Evolutionary conservation across 2,797 vertebrate genomes (phyloP).

Genomic region (Etheostoma perlongum): DNA sequence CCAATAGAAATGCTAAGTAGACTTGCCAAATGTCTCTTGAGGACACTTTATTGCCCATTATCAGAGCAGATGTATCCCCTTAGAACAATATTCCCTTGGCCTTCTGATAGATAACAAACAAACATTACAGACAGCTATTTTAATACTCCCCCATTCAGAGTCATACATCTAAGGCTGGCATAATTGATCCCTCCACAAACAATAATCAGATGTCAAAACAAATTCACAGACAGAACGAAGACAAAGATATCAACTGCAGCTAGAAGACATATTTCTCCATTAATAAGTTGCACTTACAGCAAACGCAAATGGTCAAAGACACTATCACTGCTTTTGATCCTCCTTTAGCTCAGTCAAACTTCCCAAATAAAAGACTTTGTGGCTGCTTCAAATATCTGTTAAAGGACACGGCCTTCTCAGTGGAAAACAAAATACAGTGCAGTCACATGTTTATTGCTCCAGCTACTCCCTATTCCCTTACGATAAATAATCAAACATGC

Average conservation of each 20-base stretch:
- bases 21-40: constrained; percentile 59
- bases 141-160: constrained; percentile 38
- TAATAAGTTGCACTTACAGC: constrained; percentile 65
- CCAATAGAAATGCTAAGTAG: constrained; percentile 49
- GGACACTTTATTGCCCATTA: constrained; percentile 59
- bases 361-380: constrained; percentile 89
- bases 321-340: constrained; percentile 74
- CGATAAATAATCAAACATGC: constrained; percentile 99
- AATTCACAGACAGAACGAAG: constrained; percentile 45
- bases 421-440: constrained; percentile 95
- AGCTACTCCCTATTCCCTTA: constrained; percentile 95
- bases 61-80: constrained; percentile 56
- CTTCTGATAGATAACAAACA: constrained; percentile 68
- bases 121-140: constrained; percentile 56
- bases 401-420: constrained; percentile 92
- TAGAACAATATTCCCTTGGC: constrained; percentile 63
- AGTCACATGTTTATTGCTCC: constrained; percentile 96
- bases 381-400: constrained; percentile 90
- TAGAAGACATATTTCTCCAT: constrained; percentile 69
- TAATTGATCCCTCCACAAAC: constrained; percentile 49
- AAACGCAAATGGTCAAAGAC: constrained; percentile 65
- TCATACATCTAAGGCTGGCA: constrained; percentile 31
- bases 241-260: constrained; percentile 25
- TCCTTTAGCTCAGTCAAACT: constrained; percentile 85
- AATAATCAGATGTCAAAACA: constrained; percentile 73